Conservation (phyloP, 2,113 vertebrate species). For the Microcebus jonahi region DNA sequence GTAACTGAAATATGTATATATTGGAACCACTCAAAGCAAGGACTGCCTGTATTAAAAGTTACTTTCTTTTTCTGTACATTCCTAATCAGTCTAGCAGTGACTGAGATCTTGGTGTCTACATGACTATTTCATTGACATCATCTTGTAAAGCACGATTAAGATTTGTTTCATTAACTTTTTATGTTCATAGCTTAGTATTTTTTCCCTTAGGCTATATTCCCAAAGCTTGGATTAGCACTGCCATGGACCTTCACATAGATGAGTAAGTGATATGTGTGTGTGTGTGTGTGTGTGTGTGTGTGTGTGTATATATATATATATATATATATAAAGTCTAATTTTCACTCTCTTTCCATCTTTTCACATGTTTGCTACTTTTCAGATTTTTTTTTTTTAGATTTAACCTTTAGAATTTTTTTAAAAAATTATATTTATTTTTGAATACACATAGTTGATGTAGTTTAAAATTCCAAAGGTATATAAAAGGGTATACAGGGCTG, state of each 20-base stretch:
- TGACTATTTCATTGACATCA: neutral
- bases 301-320: too few relatives aligned
- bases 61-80: neutral
- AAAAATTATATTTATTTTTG: neutral
- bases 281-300: too few relatives aligned
- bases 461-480: neutral
- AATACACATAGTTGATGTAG: neutral
- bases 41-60: neutral
- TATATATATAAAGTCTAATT: neutral
- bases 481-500: neutral
- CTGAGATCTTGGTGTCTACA: constrained; percentile 5
- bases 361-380: constrained; percentile 40
- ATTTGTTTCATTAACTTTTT: constrained; percentile 6
- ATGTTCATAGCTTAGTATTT: neutral
- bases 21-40: neutral
- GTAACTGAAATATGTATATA: neutral
- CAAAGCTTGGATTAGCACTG: constrained; percentile 92
- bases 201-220: constrained; percentile 91
- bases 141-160: constrained; percentile 22
- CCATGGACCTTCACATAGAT: constrained; percentile 89
- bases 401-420: neutral
- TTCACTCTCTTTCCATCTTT: neutral
- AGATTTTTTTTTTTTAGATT: constrained; percentile 25
- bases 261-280: constrained; percentile 83
- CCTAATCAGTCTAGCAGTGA: neutral